These are phyloP conservation scores for Schlechtendalia chinensis DNA, from an alignment of 1,140 invertebrate genomes.

Conservation along the genomic window DNA sequence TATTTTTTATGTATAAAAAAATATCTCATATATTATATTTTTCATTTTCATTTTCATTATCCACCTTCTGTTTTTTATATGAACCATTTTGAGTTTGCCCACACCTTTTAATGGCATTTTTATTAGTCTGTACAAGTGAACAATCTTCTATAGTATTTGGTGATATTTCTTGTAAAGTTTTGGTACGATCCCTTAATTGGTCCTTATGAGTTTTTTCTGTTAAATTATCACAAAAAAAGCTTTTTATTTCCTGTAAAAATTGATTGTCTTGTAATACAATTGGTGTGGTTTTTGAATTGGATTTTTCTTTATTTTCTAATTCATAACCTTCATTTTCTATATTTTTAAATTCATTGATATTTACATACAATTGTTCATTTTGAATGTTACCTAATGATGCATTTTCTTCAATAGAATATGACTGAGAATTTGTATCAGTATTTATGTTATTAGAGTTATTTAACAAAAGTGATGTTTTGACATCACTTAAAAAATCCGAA, in stretches of 20 bases:
- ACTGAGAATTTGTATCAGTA: neutral
- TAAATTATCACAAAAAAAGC: neutral
- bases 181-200: neutral
- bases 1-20: too few species aligned
- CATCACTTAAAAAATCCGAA: neutral
- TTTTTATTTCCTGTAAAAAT: neutral
- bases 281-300: neutral
- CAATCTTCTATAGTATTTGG: neutral
- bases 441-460: neutral
- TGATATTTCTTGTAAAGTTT: neutral
- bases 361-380: neutral
- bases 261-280: neutral
- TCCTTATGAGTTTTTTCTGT: neutral
- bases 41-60: too few species aligned
- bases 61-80: neutral
- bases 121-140: neutral
- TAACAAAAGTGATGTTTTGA: neutral
- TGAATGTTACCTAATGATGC: neutral
- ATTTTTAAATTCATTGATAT: neutral
- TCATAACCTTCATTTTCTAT: neutral
- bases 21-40: too few species aligned
- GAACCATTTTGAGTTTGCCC: neutral
- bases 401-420: neutral
- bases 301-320: neutral
- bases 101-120: neutral